Conservation (phyloP, 1,140 invertebrate species). For the Brachionus rotundiformis region DNA sequence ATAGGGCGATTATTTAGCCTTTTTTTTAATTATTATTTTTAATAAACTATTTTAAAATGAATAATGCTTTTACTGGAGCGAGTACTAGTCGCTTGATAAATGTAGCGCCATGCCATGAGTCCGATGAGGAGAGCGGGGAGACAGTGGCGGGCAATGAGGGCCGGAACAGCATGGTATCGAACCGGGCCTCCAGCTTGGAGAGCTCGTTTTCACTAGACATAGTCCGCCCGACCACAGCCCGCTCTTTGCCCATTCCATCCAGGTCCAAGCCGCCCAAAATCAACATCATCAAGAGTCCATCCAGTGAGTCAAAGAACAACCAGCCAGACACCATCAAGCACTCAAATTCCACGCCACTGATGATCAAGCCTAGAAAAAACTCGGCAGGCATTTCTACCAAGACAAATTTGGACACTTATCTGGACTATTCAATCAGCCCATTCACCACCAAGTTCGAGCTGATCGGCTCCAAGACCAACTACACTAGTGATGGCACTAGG, state of each 20-base stretch:
- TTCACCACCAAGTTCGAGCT: conserved; percentile 37
- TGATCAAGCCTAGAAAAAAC: neutral
- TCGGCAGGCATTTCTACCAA: neutral
- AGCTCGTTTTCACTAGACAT: neutral
- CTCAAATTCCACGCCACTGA: neutral
- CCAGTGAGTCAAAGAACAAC: neutral
- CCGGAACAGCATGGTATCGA: neutral
- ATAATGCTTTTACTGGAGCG: neutral
- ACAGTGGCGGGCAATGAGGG: neutral
- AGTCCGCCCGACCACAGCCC: neutral
- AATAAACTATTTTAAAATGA: neutral
- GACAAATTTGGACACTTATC: conserved; percentile 31
- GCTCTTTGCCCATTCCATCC: neutral
- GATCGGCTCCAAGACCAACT: neutral
- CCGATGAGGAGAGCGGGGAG: neutral
- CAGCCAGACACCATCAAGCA: neutral
- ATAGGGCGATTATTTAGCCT: neutral
- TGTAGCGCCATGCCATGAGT: neutral
- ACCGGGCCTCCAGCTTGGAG: neutral
- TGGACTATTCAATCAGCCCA: conserved; percentile 32
- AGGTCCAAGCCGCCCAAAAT: neutral
- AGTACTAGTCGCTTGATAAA: neutral
- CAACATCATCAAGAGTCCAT: neutral
- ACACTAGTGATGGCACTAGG: too few relatives aligned
- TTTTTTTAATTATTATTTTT: neutral